These are phyloP conservation scores for Trididemnum nubilum DNA, from an alignment of 23 tunicate genomes.

Conservation along the genomic window DNA sequence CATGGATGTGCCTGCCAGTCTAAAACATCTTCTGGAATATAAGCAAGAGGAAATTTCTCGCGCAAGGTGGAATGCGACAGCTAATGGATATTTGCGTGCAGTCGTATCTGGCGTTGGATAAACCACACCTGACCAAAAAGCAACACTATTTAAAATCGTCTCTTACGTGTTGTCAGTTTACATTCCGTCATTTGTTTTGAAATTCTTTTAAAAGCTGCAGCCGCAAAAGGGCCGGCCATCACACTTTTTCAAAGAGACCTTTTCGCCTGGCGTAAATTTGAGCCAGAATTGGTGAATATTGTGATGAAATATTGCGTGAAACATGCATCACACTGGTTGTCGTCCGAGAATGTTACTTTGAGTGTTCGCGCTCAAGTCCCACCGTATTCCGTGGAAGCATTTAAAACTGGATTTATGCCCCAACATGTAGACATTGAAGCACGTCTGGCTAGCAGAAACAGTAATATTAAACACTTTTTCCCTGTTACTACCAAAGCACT, in stretches of 20 bases:
- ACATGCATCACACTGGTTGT: not conserved
- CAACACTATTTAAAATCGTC: not conserved
- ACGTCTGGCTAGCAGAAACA: too few relatives aligned
- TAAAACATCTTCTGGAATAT: not conserved
- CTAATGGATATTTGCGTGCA: not conserved
- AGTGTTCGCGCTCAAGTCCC: not conserved
- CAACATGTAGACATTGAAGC: too few relatives aligned
- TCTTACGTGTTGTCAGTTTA: not conserved
- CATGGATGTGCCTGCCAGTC: not conserved
- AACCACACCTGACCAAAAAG: not conserved
- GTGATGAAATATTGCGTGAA: not conserved
- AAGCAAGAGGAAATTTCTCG: not conserved
- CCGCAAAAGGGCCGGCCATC: not conserved
- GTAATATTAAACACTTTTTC: too few relatives aligned
- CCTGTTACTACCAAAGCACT: too few relatives aligned
- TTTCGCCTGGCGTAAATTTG: not conserved
- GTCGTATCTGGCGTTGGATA: not conserved
- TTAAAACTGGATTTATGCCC: not conserved
- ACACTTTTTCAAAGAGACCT: not conserved
- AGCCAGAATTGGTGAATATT: not conserved
- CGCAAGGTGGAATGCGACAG: conserved; percentile 3
- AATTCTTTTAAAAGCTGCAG: not conserved
- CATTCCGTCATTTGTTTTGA: not conserved
- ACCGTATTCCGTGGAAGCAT: too few relatives aligned
- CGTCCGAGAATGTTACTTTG: not conserved